These are phyloP conservation scores for Empidonax alnorum DNA, from an alignment of 2,113 vertebrate species.

Conservation along the genomic window DNA sequence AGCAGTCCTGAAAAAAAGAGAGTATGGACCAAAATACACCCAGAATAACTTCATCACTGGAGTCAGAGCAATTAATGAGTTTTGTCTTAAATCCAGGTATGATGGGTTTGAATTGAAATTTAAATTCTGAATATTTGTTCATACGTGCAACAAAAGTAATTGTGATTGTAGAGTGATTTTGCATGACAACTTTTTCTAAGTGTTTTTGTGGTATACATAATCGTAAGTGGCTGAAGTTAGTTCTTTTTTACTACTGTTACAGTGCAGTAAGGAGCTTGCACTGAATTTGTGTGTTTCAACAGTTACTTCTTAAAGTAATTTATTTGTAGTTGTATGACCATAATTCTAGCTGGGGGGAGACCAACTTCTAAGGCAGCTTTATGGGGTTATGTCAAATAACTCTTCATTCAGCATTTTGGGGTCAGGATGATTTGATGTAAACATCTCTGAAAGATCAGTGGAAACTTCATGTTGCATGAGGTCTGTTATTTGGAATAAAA, in stretches of 20 bases:
- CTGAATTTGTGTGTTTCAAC: background rate
- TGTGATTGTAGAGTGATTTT: background rate
- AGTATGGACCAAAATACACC: slow-evolving; percentile 95
- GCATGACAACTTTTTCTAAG: background rate
- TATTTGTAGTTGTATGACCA: background rate
- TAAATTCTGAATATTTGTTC: background rate
- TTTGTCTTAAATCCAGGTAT: slow-evolving; percentile 97
- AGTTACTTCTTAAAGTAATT: background rate
- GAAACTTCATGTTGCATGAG: background rate
- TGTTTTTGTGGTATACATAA: background rate
- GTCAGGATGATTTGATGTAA: background rate
- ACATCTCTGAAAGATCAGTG: background rate
- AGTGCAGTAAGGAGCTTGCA: background rate
- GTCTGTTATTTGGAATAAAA: background rate
- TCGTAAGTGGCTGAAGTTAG: background rate
- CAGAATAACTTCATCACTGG: slow-evolving; percentile 99
- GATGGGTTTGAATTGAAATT: background rate
- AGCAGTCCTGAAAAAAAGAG: slow-evolving; percentile 96
- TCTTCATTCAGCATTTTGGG: background rate
- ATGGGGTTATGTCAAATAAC: background rate
- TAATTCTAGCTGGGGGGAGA: background rate
- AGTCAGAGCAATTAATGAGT: slow-evolving; percentile 98
- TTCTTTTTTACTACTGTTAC: background rate
- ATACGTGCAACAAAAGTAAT: background rate
- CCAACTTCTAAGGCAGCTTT: background rate